phyloP scores from a whole-genome alignment of 2,888 invertebrate genomes.

The Incurvaria masculella region DNA sequence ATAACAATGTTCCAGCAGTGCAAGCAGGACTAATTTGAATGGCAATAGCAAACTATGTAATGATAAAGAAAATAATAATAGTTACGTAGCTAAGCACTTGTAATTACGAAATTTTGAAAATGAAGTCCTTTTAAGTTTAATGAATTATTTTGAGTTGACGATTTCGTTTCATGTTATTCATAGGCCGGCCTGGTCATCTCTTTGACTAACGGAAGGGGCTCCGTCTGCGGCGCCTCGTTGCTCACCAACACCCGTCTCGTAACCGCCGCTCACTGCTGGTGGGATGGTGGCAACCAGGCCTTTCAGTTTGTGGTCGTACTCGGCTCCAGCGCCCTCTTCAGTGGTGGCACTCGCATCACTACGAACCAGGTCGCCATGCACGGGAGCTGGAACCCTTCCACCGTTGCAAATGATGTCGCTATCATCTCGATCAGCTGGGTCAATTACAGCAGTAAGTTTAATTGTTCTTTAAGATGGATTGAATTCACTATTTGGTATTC shows the following conservation, averaged over 20 bases:
- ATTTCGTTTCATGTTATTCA: too few species aligned
- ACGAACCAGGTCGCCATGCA: conserved; percentile 5
- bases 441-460: conserved; percentile 21
- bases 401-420: conserved; percentile 26
- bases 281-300: too few species aligned
- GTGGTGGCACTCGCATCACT: conserved; percentile 16
- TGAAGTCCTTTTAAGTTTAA: too few species aligned
- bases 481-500: neutral
- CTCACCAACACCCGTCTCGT: conserved; percentile 6
- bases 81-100: too few species aligned
- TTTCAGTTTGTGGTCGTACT: too few species aligned
- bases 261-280: too few species aligned
- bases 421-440: conserved; percentile 20
- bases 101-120: too few species aligned
- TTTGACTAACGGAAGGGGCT: conserved; percentile 1
- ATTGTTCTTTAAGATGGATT: neutral
- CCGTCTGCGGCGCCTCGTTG: conserved; percentile 7
- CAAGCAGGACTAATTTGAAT: too few species aligned
- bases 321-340: conserved; percentile 25
- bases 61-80: too few species aligned
- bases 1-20: too few species aligned
- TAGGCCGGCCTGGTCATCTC: conserved; percentile 8
- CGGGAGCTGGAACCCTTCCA: conserved; percentile 23
- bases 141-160: too few species aligned
- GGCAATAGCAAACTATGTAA: too few species aligned